Conservation (phyloP, 2,797 vertebrate species). For the Chloroceryle amazona region DNA sequence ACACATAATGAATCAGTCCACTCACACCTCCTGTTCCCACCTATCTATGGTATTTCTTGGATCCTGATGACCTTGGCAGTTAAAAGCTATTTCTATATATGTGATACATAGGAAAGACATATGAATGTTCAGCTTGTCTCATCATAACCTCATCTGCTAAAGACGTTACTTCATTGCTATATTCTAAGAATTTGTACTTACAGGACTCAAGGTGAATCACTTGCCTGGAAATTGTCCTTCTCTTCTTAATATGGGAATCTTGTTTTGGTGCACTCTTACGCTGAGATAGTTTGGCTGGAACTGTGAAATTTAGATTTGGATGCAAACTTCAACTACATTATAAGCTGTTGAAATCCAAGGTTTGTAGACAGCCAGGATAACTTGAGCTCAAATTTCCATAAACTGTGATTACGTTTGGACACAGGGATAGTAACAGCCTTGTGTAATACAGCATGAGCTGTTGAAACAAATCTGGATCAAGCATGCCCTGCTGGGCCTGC, state of each 20-base stretch:
- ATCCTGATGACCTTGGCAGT: neutral
- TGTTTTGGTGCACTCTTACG: neutral
- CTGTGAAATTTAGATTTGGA: neutral
- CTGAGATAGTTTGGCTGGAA: neutral
- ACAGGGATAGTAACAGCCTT: neutral
- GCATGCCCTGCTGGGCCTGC: neutral
- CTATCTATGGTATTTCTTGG: conserved; percentile 37
- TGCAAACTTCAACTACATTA: neutral
- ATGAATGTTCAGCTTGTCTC: neutral
- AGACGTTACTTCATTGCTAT: neutral
- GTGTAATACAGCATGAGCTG: conserved; percentile 14
- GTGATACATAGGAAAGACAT: neutral
- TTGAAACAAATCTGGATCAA: conserved; percentile 28
- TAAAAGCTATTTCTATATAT: neutral
- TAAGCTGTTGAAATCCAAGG: conserved; percentile 33
- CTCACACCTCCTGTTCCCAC: conserved; percentile 20
- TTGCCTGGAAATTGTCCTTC: conserved; percentile 2
- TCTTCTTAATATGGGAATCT: conserved; percentile 10
- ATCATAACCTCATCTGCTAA: conserved; percentile 17
- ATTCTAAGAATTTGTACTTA: conserved; percentile 26
- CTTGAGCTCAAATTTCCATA: conserved; percentile 1
- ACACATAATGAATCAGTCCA: neutral
- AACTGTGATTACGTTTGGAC: neutral
- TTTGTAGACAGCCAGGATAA: neutral
- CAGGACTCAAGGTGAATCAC: conserved; percentile 28